A percentile compares a stretch with the other conserved stretches of the same genome.
Evolutionary conservation across 2,888 invertebrate genomes (phyloP).

Genomic region (Diplolepis rosae): DNA sequence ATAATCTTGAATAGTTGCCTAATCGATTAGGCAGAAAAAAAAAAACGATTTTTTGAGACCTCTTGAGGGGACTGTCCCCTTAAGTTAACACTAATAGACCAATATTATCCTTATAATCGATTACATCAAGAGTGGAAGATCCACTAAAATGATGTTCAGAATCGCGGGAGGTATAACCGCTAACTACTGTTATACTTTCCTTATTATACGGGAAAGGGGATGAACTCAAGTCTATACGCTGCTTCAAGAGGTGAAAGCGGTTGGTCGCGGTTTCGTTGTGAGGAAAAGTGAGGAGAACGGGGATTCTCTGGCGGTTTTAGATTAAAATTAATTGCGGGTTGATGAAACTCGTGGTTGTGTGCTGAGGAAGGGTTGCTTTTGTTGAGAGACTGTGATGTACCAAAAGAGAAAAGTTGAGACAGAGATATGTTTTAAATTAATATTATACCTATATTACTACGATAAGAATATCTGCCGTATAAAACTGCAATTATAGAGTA

Average conservation of each 20-base stretch:
- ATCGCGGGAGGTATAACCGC: not conserved
- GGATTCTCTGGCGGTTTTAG: conserved; percentile 65
- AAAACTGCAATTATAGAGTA: no score
- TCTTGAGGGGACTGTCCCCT: not conserved
- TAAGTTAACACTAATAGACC: not conserved
- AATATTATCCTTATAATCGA: not conserved
- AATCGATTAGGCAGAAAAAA: no score
- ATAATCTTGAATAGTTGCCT: no score
- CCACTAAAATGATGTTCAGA: not conserved
- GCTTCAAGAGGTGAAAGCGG: not conserved
- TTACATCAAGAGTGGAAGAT: not conserved
- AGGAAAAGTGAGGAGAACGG: conserved; percentile 37
- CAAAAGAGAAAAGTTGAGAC: not conserved
- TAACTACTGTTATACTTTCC: not conserved
- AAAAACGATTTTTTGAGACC: no score
- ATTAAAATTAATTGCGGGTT: conserved; percentile 68
- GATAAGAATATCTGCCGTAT: no score
- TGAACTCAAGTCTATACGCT: conserved; percentile 1
- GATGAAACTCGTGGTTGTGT: conserved; percentile 56
- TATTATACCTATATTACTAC: no score
- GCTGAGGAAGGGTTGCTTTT: conserved; percentile 11
- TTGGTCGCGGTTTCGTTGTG: conserved; percentile 13
- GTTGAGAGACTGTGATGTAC: not conserved
- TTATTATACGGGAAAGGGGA: not conserved
- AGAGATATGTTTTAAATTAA: no score